phyloP scores from a whole-genome alignment of 2,888 invertebrate species.

The Drosophila pseudotalamancana region DNA sequence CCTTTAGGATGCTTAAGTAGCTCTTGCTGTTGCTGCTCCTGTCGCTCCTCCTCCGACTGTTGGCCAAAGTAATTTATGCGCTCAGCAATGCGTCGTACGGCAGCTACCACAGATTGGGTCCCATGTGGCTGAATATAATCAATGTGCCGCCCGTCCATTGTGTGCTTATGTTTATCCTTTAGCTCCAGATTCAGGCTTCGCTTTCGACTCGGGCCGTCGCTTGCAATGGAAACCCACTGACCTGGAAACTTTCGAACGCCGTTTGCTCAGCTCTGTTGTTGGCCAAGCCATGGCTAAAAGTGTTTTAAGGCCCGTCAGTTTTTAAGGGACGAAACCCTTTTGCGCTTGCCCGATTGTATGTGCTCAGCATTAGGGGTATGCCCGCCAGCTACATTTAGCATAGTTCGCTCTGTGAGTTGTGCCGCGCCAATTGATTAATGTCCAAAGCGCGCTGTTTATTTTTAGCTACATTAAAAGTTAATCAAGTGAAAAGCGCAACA shows the following conservation, averaged over 20 bases:
- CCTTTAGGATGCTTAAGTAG: slow-evolving; percentile 60
- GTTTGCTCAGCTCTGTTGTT: slow-evolving; percentile 10
- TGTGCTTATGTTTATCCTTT: slow-evolving; percentile 65
- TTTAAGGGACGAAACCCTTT: slow-evolving; percentile 32
- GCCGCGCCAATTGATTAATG: slow-evolving; percentile 47
- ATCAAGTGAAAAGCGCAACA: slow-evolving; percentile 67
- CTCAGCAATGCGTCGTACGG: slow-evolving; percentile 46
- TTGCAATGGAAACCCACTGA: slow-evolving; percentile 63
- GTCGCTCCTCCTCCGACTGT: slow-evolving; percentile 8
- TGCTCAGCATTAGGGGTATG: slow-evolving; percentile 50
- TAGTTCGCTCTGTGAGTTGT: slow-evolving; percentile 14
- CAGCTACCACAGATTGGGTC: slow-evolving; percentile 71
- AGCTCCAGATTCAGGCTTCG: slow-evolving; percentile 6
- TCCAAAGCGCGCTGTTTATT: slow-evolving; percentile 49
- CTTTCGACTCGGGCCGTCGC: slow-evolving; percentile 21
- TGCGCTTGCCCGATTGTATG: slow-evolving; percentile 26
- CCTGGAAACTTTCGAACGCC: slow-evolving; percentile 70
- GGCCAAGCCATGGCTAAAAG: slow-evolving; percentile 25
- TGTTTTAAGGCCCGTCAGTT: slow-evolving; percentile 36
- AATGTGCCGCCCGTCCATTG: slow-evolving; percentile 63
- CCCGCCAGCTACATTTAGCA: slow-evolving; percentile 7
- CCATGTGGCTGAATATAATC: slow-evolving; percentile 78
- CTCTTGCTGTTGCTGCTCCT: slow-evolving; percentile 30
- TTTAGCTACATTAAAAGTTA: slow-evolving; percentile 60
- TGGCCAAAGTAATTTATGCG: slow-evolving; percentile 70